Conservation (phyloP, 2,797 vertebrate genomes). For the Diplodus puntazzo region DNA sequence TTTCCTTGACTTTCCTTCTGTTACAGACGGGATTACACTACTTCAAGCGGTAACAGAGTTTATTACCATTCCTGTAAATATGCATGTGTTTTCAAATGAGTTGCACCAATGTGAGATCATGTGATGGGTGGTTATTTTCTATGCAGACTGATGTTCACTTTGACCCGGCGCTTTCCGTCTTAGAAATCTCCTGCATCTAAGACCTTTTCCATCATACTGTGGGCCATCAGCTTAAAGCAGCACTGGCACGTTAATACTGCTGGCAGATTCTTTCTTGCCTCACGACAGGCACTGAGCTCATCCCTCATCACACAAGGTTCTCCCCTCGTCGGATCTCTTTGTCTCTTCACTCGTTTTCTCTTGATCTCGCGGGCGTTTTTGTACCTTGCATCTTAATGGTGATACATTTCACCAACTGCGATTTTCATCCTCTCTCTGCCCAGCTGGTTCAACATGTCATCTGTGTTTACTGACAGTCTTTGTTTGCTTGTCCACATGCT, state of each 20-base stretch:
- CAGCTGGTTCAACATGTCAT: slow-evolving; percentile 51
- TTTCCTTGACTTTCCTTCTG: slow-evolving; percentile 67
- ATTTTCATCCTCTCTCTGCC: slow-evolving; percentile 40
- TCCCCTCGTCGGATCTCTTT: slow-evolving; percentile 54
- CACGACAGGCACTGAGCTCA: slow-evolving; percentile 66
- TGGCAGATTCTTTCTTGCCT: slow-evolving; percentile 68
- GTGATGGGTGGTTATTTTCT: slow-evolving; percentile 39
- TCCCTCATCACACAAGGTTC: slow-evolving; percentile 61
- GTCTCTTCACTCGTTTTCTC: slow-evolving; percentile 48
- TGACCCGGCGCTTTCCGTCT: slow-evolving; percentile 61
- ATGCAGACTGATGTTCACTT: slow-evolving; percentile 35
- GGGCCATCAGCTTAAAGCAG: slow-evolving; percentile 67
- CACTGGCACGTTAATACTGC: slow-evolving; percentile 69
- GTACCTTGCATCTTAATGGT: slow-evolving; percentile 3
- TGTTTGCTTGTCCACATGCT: slow-evolving; percentile 69
- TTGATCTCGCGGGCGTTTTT: slow-evolving; percentile 30
- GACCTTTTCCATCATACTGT: slow-evolving; percentile 61
- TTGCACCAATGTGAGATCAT: slow-evolving; percentile 38
- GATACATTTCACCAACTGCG: slow-evolving; percentile 43
- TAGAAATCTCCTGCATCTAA: slow-evolving; percentile 70
- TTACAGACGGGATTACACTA: slow-evolving; percentile 71
- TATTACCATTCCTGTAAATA: slow-evolving; percentile 57
- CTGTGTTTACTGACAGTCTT: slow-evolving; percentile 67
- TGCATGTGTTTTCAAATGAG: slow-evolving; percentile 51
- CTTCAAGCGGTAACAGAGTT: slow-evolving; percentile 60